Evolutionary conservation across 1,140 invertebrate genomes (phyloP).

Genomic region (Drosophila melanogaster): DNA sequence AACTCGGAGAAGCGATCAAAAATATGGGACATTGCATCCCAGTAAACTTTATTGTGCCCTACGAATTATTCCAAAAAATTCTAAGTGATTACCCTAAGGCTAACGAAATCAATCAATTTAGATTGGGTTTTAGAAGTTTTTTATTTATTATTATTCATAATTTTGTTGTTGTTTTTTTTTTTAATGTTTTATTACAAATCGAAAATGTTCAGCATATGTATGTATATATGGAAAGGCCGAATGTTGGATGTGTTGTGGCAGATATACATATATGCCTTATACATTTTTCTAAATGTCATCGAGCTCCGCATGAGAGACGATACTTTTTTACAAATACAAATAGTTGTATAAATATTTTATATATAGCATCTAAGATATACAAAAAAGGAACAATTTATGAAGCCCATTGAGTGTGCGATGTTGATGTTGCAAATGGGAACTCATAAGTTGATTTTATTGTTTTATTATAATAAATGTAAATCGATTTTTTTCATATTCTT

Average conservation of each 20-base stretch:
- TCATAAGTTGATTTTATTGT: conserved; percentile 57
- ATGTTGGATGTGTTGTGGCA: conserved; percentile 48
- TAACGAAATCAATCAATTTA: not conserved
- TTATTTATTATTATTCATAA: conserved; percentile 59
- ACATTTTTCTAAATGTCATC: conserved; percentile 49
- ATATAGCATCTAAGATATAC: conserved; percentile 77
- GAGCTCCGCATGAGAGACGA: conserved; percentile 26
- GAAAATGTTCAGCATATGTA: conserved; percentile 57
- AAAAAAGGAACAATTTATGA: conserved; percentile 82
- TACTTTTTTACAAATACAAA: conserved; percentile 52
- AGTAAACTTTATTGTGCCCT: conserved; percentile 7
- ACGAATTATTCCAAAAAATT: not conserved
- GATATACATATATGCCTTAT: conserved; percentile 51
- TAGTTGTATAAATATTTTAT: conserved; percentile 65
- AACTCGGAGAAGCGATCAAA: not conserved
- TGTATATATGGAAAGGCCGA: conserved; percentile 45
- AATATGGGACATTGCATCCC: conserved; percentile 19
- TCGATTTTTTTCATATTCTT: conserved; percentile 76
- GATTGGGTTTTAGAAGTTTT: conserved; percentile 64
- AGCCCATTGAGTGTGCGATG: conserved; percentile 44
- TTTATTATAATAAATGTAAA: conserved; percentile 81
- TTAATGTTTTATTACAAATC: conserved; percentile 58
- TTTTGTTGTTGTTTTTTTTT: conserved; percentile 49
- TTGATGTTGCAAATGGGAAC: conserved; percentile 34
- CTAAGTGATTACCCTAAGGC: no score